Evolutionary conservation across 2,113 vertebrate species (phyloP), one percentile per base, ranked within the genome.

Genomic region (Xerus inauris): DNA sequence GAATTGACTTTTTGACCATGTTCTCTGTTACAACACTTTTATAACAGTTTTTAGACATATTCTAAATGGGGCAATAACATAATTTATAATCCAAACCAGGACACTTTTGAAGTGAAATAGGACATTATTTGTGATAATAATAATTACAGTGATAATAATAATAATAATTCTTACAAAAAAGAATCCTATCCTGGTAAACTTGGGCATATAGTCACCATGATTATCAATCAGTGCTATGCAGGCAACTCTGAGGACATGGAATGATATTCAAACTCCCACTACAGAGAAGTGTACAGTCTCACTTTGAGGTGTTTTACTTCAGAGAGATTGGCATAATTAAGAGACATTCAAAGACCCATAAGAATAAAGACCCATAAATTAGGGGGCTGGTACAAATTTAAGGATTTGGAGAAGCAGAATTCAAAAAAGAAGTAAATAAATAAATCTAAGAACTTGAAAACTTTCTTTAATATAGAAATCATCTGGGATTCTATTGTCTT

Each of bases 101-200:
- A 81, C 38, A 81, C 64, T 90, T 69, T 5, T 76, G 8, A 91
- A 59, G n/a, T n/a, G 14, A 77, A 84, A 96, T 57, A 64, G 67
- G 83, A 59, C 6, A 81, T 24, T 38, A 45, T 59, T 35, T 72
- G 51, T 57, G 86, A 93, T n/a, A n/a, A n/a, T n/a, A n/a, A n/a
- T n/a, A n/a, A n/a, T n/a, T n/a, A n/a, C n/a, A n/a, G n/a, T n/a
- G n/a, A n/a, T n/a, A n/a, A n/a, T n/a, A n/a, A n/a, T n/a, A n/a
- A n/a, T n/a, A n/a, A n/a, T n/a, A n/a, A n/a, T n/a, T n/a, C n/a
- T 76, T 82, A 82, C 8, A 76, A 87, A 87, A 95, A 89, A 40
- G 49, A 93, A 80, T 67, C 65, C n/a, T 76, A 51, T 22, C 35
- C 57, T 69, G 12, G 87, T 22, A 57, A 91, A 88, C 19, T 54